Base-by-base conservation (phyloP, 2,797 vertebrate genomes). In the Decapterus maruadsi region DNA sequence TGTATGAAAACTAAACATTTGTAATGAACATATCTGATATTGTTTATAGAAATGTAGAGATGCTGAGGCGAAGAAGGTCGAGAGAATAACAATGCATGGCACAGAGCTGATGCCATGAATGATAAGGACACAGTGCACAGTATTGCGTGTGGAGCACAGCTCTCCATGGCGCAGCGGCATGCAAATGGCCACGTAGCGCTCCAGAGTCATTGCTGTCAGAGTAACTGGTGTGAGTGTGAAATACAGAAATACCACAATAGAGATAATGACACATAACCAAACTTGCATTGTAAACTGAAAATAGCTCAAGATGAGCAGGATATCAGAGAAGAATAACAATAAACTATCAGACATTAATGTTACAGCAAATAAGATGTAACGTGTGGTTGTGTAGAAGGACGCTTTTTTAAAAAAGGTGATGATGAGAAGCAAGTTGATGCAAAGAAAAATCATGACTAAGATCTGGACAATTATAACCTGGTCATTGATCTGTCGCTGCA, bases 151-250 rank as follows among this genome's bases (percentile, higher is more conserved):
- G 12, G 82, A 75, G 75, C 89, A 91, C 26, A 93, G 72, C 46
- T 88, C 75, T 51, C 68, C 77, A 14, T 94, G 93, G 0, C 65
- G 83, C 66, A 94, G 75, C 31, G 93, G 93, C 83, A 92, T 79
- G 79, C 92, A 93, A 50, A 94, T 85, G 8, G 93, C 91, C 46
- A 92, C 90, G 2, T 91, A 94, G 0, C 93, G 87, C 77, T 94
- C 93, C 73, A 94, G 72, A 6, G 87, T 92, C 93, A 93, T 93
- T 2, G 83, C 85, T 45, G 82, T 90, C 53, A 94, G 68, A 43
- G 90, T 91, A n/a, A 93, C 5, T 0, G 90, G 91, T 11, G 93
- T 92, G n/a, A 84, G 62, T 8, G 1, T 59, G 6, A 4, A 0
- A 7, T 83, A 71, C n/a, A 80, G 1, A 29, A 12, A 4, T 10